Base-by-base conservation (phyloP, 2,888 invertebrate species). In the Tanytarsus gracilentus region DNA sequence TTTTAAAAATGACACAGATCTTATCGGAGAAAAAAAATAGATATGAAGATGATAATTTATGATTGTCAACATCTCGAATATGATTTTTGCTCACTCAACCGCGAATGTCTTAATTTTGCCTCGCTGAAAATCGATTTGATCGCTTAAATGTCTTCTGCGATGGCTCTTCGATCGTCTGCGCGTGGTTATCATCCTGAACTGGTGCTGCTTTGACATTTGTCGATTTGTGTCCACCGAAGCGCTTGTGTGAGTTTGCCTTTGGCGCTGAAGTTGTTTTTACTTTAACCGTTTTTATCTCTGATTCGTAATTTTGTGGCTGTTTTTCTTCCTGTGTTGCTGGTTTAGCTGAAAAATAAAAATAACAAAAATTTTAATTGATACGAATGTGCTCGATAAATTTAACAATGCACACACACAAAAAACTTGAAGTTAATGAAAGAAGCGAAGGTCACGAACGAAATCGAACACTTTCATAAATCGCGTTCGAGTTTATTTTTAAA, bases 201-300 rank as follows among this genome's bases (percentile, higher is more conserved):
- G 55, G 55, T 16, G 55, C 49, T n/a, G n/a, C 44, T 55, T 55
- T 55, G 8, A 40, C 55, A 40, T 55, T 55, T 23, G 55, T 39
- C 18, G 55, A 55, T 21, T 55, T 55, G 4, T 55, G 55, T 23
- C 39, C 55, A 16, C 55, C 55, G 26, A 55, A 55, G 7, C 55
- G 55, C 16, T 40, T 33, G 14, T 55, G 14, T 21, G 21, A 27
- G 23, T 29, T 29, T 36, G 53, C 21, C n/a, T 36, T n/a, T 25
- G 40, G 18, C 9, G 26, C 33, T 11, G 52, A 26, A n/a, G 33
- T 23, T 21, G 30, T 25, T 14, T 40, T 55, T 26, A 40, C 11
- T 14, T 55, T 55, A 16, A 27, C n/a, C 9, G 40, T 25, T 39
- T 55, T 55, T 4, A 55, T 27, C 40, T 55, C 55, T 39, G 39